Conservation (phyloP, 2,113 vertebrate species). For the Psittacula cyanocephala region DNA sequence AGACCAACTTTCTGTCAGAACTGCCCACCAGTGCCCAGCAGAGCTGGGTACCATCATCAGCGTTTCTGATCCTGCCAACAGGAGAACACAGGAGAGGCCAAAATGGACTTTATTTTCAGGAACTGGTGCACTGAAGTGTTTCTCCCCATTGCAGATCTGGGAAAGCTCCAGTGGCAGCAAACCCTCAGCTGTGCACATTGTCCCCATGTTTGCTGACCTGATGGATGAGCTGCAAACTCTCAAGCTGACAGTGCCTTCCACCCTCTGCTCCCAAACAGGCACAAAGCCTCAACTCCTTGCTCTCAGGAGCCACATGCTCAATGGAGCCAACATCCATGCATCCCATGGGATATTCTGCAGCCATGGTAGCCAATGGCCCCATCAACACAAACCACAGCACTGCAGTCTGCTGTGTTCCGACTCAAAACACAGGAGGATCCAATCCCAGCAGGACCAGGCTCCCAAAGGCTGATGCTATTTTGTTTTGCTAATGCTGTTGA, state of each 20-base stretch:
- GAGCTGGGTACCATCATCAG: neutral
- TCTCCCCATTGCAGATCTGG: neutral
- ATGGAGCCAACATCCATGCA: rapidly evolving
- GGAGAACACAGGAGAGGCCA: neutral
- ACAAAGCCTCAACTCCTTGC: neutral
- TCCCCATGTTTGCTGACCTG: neutral
- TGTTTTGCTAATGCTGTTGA: neutral
- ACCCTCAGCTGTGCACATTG: neutral
- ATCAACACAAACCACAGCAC: rapidly evolving
- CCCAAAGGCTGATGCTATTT: rapidly evolving
- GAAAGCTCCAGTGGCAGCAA: neutral
- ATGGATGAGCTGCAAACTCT: neutral
- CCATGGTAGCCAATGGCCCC: neutral
- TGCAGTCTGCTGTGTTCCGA: neutral
- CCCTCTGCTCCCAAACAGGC: neutral
- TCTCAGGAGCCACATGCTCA: rapidly evolving
- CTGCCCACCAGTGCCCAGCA: neutral
- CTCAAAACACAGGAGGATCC: rapidly evolving
- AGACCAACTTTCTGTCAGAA: neutral
- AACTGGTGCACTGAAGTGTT: neutral
- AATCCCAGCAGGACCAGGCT: rapidly evolving
- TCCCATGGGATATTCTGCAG: neutral
- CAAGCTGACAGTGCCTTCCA: rapidly evolving
- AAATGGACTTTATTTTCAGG: neutral
- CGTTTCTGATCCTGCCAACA: neutral